These are phyloP conservation scores for Micromesistius poutassou DNA, from an alignment of 2,797 vertebrate species.

Conservation along the genomic window DNA sequence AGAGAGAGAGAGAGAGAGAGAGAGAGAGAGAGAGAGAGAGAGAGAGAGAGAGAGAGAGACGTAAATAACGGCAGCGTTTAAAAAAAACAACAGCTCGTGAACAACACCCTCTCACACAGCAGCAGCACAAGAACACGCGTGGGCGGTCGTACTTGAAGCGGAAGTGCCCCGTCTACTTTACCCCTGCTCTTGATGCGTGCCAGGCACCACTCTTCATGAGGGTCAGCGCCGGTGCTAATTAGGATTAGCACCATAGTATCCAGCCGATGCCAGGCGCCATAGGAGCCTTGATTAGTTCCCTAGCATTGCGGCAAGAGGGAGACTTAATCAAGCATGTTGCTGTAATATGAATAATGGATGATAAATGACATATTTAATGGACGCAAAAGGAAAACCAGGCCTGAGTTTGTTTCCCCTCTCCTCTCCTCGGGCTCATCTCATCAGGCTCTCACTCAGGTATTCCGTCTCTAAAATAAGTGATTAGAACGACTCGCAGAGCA, in stretches of 20 bases:
- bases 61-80: too few species aligned
- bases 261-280: slow-evolving; percentile 56
- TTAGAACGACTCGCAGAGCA: slow-evolving; percentile 51
- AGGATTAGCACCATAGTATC: slow-evolving; percentile 69
- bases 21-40: too few species aligned
- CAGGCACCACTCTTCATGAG: slow-evolving; percentile 56
- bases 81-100: too few species aligned
- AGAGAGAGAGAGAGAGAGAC: slow-evolving; percentile 27
- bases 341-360: slow-evolving; percentile 63
- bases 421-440: slow-evolving; percentile 29
- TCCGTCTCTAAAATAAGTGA: slow-evolving; percentile 39
- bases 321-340: slow-evolving; percentile 53
- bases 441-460: slow-evolving; percentile 26
- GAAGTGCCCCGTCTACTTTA: slow-evolving; percentile 47
- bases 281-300: slow-evolving; percentile 48
- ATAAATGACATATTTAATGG: slow-evolving; percentile 63
- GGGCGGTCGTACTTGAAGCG: slow-evolving; percentile 2
- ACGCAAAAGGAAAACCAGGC: slow-evolving; percentile 42
- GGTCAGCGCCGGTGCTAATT: slow-evolving; percentile 63
- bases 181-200: slow-evolving; percentile 39
- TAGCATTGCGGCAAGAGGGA: slow-evolving; percentile 48
- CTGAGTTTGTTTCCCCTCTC: slow-evolving; percentile 29
- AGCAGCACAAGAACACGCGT: slow-evolving; percentile 14
- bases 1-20: too few species aligned
- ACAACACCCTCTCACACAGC: slow-evolving; percentile 17